Conservation (phyloP, 1,140 invertebrate genomes). For the Nasonia giraulti region DNA sequence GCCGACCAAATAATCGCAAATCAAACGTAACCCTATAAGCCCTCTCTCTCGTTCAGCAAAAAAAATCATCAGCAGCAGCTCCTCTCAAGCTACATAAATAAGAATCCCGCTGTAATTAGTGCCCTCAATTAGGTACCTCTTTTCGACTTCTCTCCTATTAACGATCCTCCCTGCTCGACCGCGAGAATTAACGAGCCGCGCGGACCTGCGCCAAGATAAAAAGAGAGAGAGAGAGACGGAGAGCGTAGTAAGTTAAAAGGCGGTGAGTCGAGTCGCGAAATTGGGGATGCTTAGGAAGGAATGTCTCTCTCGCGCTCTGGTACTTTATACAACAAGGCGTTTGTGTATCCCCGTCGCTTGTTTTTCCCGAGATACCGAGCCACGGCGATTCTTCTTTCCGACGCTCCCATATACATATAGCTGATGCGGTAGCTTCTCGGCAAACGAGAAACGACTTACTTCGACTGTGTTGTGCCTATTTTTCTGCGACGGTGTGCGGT, state of each 20-base stretch:
- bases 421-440: too few relatives aligned
- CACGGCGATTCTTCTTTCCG: background rate
- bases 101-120: constrained; percentile 27
- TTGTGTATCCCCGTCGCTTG: background rate
- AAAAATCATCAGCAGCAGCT: background rate
- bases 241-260: background rate
- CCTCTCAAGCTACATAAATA: background rate
- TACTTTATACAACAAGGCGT: background rate
- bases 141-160: constrained; percentile 1
- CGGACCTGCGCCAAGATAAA: background rate
- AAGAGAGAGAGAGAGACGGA: background rate
- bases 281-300: background rate
- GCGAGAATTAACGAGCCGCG: background rate
- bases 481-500: background rate
- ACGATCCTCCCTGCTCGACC: background rate
- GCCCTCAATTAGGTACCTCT: background rate
- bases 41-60: background rate
- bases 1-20: constrained; percentile 26
- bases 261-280: constrained; percentile 30
- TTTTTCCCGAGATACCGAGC: background rate
- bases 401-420: background rate
- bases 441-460: background rate
- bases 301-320: too few relatives aligned
- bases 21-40: constrained; percentile 9
- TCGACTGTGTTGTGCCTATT: background rate